Evolutionary conservation across 2,113 vertebrate species (phyloP), one percentile per base, ranked within the genome.

Genomic region (Chaetorhynchus papuensis): DNA sequence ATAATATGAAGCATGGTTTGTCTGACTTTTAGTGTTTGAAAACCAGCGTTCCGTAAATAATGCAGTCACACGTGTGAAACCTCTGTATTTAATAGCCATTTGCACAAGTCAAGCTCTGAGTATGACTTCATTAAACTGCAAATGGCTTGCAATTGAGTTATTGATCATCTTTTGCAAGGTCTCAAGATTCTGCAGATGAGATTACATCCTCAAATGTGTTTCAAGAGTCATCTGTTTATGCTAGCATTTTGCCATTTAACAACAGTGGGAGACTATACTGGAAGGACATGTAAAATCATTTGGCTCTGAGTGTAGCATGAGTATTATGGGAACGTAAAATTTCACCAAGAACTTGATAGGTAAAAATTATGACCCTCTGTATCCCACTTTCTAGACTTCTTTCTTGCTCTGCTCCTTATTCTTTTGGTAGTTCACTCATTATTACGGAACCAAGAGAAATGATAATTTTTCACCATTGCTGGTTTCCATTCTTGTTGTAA

Each of bases 391-490:
- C 28, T 37, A 44, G 24, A 41, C 6, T 35, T 63, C 30, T 85
- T 56, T 37, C 14, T 49, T 49, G 11, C 37, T 76, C 13, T 57
- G 9, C 4, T 71, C 19, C 21, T 86, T 31, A 42, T 44, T 79
- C 24, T 44, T 83, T 45, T 21, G 9, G 9, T 93, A 53, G 10
- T 33, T 68, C 41, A n/a, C 6, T 53, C 22, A 24, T 41, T 61
- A 16, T 53, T 75, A 44, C n/a, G 37, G 31, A 80, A 30, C 3
- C 11, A 22, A 75, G 37, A 66, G 5, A 35, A 61, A 61, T 26
- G 0, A 65, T 33, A 30, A 30, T 30, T 75, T 69, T 50, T 74
- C n/a, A 59, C 7, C 2, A 0, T 26, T 42, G 1, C 3, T 30
- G 6, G 17, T 72, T 77, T 68, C 39, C 28, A 23, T 17, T 26